phyloP scores from a whole-genome alignment of 2,888 invertebrate species.

The Drosophila mulleri region DNA sequence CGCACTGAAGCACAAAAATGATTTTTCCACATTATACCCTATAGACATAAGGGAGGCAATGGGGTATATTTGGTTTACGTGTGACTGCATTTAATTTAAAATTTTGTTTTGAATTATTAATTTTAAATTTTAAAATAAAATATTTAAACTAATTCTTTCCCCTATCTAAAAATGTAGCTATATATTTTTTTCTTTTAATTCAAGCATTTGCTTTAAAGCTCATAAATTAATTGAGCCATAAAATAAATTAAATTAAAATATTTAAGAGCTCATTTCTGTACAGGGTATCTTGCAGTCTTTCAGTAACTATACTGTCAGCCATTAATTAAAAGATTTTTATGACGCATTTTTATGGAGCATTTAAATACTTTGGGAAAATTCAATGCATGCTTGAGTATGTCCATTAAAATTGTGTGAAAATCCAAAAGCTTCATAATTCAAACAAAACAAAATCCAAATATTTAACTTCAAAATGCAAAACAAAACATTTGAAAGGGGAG shows the following conservation, averaged over 20 bases:
- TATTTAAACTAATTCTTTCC: no score
- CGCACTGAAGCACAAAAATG: slow-evolving; percentile 36
- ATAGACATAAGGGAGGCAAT: no score
- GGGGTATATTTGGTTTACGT: background rate
- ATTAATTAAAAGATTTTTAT: slow-evolving; percentile 60
- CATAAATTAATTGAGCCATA: background rate
- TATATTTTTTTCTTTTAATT: background rate
- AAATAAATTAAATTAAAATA: background rate
- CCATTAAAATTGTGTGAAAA: slow-evolving; percentile 40
- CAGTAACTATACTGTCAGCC: rapidly evolving
- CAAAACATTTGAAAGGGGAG: slow-evolving; percentile 5
- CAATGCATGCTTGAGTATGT: slow-evolving; percentile 22
- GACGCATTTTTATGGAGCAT: slow-evolving; percentile 53
- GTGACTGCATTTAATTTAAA: no score
- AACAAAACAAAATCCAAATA: background rate
- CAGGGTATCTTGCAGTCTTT: background rate
- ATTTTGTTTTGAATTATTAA: background rate
- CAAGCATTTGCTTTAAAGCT: no score
- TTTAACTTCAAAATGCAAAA: slow-evolving; percentile 17
- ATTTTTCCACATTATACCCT: slow-evolving; percentile 18
- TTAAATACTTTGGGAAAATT: slow-evolving; percentile 20
- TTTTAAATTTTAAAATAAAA: background rate
- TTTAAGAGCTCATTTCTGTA: background rate
- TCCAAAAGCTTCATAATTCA: slow-evolving; percentile 20
- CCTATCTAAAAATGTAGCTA: background rate